phyloP scores from a whole-genome alignment of 2,797 vertebrate species.

The Phylloscopus collybita region DNA sequence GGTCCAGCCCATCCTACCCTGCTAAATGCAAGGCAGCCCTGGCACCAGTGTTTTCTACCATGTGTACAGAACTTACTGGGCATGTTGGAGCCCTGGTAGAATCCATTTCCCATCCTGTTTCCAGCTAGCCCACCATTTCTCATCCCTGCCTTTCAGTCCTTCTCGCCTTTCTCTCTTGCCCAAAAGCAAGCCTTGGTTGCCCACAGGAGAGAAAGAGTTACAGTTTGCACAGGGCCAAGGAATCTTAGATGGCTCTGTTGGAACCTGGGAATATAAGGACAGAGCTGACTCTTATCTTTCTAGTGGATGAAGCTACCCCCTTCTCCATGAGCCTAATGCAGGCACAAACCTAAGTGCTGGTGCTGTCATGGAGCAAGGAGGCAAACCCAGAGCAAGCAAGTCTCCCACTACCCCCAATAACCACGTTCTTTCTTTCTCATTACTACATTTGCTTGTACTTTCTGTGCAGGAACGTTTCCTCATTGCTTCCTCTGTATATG shows the following conservation, averaged over 20 bases:
- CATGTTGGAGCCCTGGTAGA: neutral
- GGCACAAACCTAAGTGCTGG: too few relatives aligned
- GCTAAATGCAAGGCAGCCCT: neutral
- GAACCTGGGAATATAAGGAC: neutral
- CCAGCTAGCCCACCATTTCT: neutral
- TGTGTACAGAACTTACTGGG: neutral
- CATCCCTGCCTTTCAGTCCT: neutral
- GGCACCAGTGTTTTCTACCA: neutral
- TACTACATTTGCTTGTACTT: neutral
- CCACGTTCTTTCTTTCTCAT: neutral
- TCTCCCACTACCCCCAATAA: neutral
- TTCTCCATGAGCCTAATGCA: neutral
- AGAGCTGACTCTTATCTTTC: neutral
- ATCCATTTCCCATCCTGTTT: neutral
- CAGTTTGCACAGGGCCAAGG: neutral
- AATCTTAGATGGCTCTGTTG: neutral
- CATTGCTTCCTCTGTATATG: neutral
- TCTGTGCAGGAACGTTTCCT: neutral
- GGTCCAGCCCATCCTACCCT: neutral
- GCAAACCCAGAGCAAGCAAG: neutral
- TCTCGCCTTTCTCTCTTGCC: rapidly evolving
- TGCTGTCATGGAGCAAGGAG: neutral
- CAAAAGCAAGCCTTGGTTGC: neutral
- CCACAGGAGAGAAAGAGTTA: neutral
- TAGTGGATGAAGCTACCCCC: neutral